Base-by-base conservation (phyloP, 1,140 invertebrate genomes). In the Conus betulinus region DNA sequence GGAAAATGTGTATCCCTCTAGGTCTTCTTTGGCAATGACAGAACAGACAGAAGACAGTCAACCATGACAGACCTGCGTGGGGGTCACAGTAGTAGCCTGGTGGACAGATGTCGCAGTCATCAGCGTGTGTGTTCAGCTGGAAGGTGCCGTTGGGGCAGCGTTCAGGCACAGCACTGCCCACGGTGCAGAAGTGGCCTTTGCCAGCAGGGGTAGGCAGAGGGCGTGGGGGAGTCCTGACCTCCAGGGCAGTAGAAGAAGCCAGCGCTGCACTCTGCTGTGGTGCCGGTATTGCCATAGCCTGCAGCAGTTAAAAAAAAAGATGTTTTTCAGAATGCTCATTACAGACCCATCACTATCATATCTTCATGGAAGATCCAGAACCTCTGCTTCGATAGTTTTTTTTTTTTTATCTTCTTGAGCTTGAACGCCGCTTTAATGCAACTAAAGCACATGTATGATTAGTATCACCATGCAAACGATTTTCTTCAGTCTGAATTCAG, bases 231-330 rank as follows among this genome's bases (percentile, higher is more conserved):
- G 79, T 90, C 89, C 88, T 94, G 93, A 85, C 94, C 94, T 17
- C 91, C 93, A n/a, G 94, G 93, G 84, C 94, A 95, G 89, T 94
- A 95, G 39, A 39, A n/a, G 89, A 93, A 95, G 39, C 94, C 94
- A 51, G 93, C 85, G 13, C 89, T 76, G 91, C 94, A 95, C 10
- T 90, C 82, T 5, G 89, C 93, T 79, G 89, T 92, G 71, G 90
- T 88, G 7, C 87, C 89, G 15, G 88, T 91, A 82, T 93, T 91
- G 5, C 93, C 94, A 52, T 90, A 83, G 51, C 93, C 94, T 94
- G 85, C 57, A 23, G 55, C 39, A 39, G 39, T 39, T 39, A 39
- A 39, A 39, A 39, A 39, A 39, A 39, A 39, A 39, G 3, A 39
- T 39, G 39, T 39, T 39, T 39, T 39, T 39, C 39, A 39, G 0